These are phyloP conservation scores for Callipepla californica DNA, from an alignment of 2,113 vertebrate species.

Conservation along the genomic window DNA sequence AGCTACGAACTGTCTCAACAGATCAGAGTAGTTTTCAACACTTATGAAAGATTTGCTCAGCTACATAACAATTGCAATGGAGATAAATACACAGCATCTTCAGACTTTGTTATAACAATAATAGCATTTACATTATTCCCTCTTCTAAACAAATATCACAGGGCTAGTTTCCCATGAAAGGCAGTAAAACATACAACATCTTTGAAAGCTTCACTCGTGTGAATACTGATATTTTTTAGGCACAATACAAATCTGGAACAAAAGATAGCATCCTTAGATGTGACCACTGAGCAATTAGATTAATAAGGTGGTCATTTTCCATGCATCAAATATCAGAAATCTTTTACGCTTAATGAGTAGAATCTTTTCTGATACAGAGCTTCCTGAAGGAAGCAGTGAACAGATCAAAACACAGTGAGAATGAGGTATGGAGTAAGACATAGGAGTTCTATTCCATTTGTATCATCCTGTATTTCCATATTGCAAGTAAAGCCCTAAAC, in stretches of 20 bases:
- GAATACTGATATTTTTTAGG: background rate
- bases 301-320: background rate
- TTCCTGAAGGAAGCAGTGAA: background rate
- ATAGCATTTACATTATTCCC: background rate
- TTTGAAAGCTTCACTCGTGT: background rate
- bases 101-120: background rate
- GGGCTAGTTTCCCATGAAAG: background rate
- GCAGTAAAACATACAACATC: background rate
- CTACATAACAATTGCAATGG: background rate
- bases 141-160: background rate
- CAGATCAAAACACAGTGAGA: slow-evolving; percentile 50
- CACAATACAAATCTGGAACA: background rate
- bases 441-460: slow-evolving; percentile 43
- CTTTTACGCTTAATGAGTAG: background rate
- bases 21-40: background rate
- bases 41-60: background rate
- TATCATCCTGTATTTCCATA: slow-evolving; percentile 20
- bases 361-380: slow-evolving; percentile 1
- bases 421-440: slow-evolving; percentile 23
- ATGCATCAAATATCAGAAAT: slow-evolving; percentile 23
- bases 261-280: background rate
- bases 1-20: background rate
- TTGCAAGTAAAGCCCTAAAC: slow-evolving; percentile 29
- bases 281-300: background rate
- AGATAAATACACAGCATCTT: background rate